Evolutionary conservation across 2,888 invertebrate species (phyloP).

Genomic region (Eupithecia inturbata): DNA sequence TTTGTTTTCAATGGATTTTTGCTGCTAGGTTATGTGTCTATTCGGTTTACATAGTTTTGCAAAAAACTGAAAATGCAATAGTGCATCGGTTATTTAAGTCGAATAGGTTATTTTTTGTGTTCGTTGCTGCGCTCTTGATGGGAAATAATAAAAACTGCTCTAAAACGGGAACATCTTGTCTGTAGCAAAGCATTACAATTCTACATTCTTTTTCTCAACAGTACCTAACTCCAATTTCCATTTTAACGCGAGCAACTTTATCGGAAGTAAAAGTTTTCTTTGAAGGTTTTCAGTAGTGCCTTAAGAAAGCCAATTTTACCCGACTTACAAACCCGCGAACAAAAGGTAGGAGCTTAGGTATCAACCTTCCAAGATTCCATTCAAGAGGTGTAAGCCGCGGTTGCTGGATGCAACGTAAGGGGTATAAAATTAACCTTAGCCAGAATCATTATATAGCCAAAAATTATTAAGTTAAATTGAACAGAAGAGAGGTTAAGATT

Average conservation of each 20-base stretch:
- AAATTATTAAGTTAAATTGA: neutral
- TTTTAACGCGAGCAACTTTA: constrained; percentile 24
- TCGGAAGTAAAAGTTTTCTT: constrained; percentile 39
- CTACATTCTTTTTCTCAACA: constrained; percentile 11
- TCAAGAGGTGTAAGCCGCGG: constrained; percentile 57
- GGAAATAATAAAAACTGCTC: neutral
- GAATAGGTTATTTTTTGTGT: neutral
- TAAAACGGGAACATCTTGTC: neutral
- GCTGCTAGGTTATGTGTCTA: constrained; percentile 16
- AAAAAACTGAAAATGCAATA: neutral
- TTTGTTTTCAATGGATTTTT: constrained; percentile 44
- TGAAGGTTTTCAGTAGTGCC: constrained; percentile 34
- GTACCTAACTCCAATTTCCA: constrained; percentile 27
- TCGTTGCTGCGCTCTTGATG: neutral
- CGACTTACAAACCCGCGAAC: constrained; percentile 55
- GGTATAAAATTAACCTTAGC: neutral
- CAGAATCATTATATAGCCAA: neutral
- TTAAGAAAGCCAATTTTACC: constrained; percentile 54
- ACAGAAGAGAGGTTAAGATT: no score
- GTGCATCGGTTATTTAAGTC: neutral
- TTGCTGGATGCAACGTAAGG: constrained; percentile 42
- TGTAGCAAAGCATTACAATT: neutral
- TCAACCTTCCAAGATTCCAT: constrained; percentile 58
- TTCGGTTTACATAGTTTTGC: neutral
- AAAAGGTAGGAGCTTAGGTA: constrained; percentile 54